Conservation (phyloP, 2,888 invertebrate species). For the Agrochola litura region DNA sequence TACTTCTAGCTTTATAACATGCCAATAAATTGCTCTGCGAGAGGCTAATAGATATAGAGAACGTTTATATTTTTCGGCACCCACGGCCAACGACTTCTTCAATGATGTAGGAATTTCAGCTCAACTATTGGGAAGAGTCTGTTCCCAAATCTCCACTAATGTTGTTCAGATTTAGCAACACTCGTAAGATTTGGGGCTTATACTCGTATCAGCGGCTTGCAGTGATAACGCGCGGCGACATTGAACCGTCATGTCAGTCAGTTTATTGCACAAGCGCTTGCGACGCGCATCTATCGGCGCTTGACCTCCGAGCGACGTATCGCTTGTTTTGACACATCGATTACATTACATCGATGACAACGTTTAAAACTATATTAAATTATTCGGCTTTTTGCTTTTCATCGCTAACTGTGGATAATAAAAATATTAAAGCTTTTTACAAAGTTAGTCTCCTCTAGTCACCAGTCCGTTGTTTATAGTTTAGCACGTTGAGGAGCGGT, state of each 20-base stretch:
- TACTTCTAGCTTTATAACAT: constrained; percentile 18
- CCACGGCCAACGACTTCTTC: background rate
- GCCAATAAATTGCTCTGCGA: background rate
- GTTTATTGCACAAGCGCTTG: constrained; percentile 47
- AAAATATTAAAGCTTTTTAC: background rate
- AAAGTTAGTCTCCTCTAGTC: background rate
- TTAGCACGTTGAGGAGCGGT: background rate
- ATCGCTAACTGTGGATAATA: background rate
- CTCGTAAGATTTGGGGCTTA: constrained; percentile 13
- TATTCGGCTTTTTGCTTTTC: background rate
- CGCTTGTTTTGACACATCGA: constrained; percentile 9
- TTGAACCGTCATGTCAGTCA: constrained; percentile 52
- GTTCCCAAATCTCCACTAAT: background rate
- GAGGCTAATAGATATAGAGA: background rate
- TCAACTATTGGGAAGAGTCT: background rate
- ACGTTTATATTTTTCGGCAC: background rate
- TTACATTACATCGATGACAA: background rate
- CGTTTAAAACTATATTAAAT: background rate
- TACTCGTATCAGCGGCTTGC: constrained; percentile 16
- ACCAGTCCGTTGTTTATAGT: background rate
- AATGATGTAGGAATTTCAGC: background rate
- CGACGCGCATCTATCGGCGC: constrained; percentile 26
- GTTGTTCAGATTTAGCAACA: constrained; percentile 13
- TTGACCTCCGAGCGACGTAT: constrained; percentile 39
- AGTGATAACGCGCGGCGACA: constrained; percentile 55